Base-by-base conservation (phyloP, 2,888 invertebrate genomes). In the Diarsia rubi region DNA sequence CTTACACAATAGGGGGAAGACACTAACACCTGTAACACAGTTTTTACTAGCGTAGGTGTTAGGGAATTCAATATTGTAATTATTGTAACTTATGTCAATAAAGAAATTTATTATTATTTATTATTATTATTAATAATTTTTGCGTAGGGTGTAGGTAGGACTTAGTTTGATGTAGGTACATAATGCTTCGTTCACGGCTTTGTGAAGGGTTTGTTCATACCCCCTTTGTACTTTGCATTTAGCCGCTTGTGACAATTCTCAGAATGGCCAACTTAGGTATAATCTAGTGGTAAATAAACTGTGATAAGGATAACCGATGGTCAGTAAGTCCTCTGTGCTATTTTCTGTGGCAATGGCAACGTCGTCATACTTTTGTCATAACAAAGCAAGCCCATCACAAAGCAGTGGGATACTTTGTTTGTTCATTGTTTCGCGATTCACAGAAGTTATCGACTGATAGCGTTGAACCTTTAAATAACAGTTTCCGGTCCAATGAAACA, bases 351-450 rank as follows among this genome's bases (percentile, higher is more conserved):
- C 37, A 52, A 76, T 47, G 69, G 69, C 69, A 47, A 63, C 21
- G 44, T n/a, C 49, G 27, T 49, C 60, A 42, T 57, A 47, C 66
- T 47, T 47, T n/a, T 19, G 63, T 54, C 27, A 47, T 47, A 42
- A 76, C 45, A 37, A 62, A 47, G 62, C 52, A 31, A 19, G 14
- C 45, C 19, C 47, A 62, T 62, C 31, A 78, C 44, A 72, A 78
- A 59, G 49, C 66, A 12, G 12, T 27, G 44, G 37, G 49, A 42
- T 57, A 16, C 78, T 70, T 49, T 63, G 54, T 69, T 45, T 70
- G 62, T 69, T 37, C 77, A 77, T 77, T 76, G 77, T 76, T 69
- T 63, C 42, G 14, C 12, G 54, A 37, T 76, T 76, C 69, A 62
- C 37, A n/a, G 69, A 76, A 76, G 44, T 59, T 59, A 67, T 60